Percentiles rank a stretch among this genome's conserved stretches.
Evolutionary conservation across 2,113 vertebrate genomes (phyloP).

Genomic region (Bungarus multicinctus): DNA sequence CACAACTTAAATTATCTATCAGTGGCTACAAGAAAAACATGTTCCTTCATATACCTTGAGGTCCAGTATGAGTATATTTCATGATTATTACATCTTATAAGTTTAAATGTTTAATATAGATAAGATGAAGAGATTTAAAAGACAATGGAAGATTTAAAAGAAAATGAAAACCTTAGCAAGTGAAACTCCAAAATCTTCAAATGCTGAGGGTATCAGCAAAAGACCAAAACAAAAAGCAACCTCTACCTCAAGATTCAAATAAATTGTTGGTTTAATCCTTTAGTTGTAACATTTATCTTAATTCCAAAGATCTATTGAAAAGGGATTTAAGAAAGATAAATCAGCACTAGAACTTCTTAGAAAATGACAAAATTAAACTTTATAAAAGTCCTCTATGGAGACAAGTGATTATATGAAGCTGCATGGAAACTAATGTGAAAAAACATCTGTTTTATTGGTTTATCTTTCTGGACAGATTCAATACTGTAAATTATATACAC

Average conservation of each 20-base stretch:
- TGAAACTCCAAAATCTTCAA: conserved; percentile 36
- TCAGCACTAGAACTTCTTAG: conserved; percentile 29
- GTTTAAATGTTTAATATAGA: conserved; percentile 60
- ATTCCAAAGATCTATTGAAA: conserved; percentile 56
- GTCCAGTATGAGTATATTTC: conserved; percentile 38
- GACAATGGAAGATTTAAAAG: conserved; percentile 29
- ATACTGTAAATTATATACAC: neutral
- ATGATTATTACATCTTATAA: conserved; percentile 52
- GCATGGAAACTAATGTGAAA: conserved; percentile 3
- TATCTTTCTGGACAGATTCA: neutral
- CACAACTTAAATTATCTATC: conserved; percentile 17
- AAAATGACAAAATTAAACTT: conserved; percentile 41
- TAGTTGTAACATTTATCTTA: conserved; percentile 55
- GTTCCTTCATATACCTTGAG: conserved; percentile 23
- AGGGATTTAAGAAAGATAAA: conserved; percentile 42
- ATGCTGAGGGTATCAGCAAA: conserved; percentile 8
- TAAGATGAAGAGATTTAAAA: conserved; percentile 45
- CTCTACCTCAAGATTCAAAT: conserved; percentile 8
- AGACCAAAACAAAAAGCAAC: conserved; percentile 11
- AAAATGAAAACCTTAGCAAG: conserved; percentile 18
- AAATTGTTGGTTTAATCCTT: conserved; percentile 43
- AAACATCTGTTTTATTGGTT: conserved; percentile 15
- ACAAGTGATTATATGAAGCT: conserved; percentile 29
- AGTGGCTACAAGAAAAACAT: conserved; percentile 36
- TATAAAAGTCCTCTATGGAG: conserved; percentile 41